Base-by-base conservation (phyloP, 2,888 invertebrate species). In the Cerastis leucographa region DNA sequence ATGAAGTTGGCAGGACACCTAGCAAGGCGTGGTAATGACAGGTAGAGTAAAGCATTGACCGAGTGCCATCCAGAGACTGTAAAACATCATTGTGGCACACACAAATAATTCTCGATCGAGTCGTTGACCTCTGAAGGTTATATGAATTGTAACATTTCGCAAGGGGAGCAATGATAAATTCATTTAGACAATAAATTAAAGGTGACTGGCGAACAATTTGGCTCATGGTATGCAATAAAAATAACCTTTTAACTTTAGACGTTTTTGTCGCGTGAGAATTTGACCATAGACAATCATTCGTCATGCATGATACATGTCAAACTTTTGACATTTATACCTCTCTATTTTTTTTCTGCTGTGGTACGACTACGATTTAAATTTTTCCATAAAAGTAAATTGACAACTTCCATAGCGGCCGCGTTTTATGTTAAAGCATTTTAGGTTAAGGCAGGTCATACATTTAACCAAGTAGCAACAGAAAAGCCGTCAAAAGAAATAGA, bases 141-240 rank as follows among this genome's bases (percentile, higher is more conserved):
- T 54, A 71, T 76, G 65, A 56, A 83, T 80, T 80, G 73, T 68
- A 42, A 71, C 51, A 64, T 71, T 68, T 76, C 71, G 62, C 84
- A 83, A 83, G 76, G 84, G 71, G 80, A 84, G 44, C 71, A 65
- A 76, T 74, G 84, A 70, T 74, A 76, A 80, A 83, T 80, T 66
- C 74, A 83, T 84, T 83, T 46, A n/a, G 46, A 46, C 46, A 74
- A 64, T 72, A 72, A 69, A 76, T 80, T 76, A 56, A 81, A 80
- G 56, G 84, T 59, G 65, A 80, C 76, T 84, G 80, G 42, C 19
- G 40, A 68, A 74, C 80, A 84, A 76, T 84, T 82, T 69, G n/a
- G 22, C 46, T 56, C 61, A 42, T 35, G n/a, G 49, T 44, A 65
- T 35, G 25, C 22, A 67, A 70, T 70, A 66, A 72, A 80, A 70